Conservation (phyloP, 2,888 invertebrate genomes). For the Ochropacha duplaris region DNA sequence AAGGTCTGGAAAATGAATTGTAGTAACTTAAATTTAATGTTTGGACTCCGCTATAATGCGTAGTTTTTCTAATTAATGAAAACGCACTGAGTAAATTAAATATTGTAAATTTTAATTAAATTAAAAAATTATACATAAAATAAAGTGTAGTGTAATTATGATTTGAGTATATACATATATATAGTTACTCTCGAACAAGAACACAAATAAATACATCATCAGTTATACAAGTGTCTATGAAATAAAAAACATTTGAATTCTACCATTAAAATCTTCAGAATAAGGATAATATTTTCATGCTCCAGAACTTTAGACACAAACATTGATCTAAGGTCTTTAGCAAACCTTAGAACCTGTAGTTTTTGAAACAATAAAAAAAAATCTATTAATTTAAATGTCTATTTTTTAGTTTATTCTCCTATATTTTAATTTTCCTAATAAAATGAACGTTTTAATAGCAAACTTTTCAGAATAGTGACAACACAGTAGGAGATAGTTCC, state of each 20-base stretch:
- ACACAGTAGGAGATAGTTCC: constrained; percentile 73
- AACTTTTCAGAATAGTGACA: constrained; percentile 71
- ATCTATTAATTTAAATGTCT: constrained; percentile 4
- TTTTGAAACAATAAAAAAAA: no score
- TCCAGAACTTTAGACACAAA: no score
- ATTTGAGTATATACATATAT: no score
- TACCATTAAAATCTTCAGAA: no score
- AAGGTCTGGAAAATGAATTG: not conserved
- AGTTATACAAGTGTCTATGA: not conserved
- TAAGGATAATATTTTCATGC: no score
- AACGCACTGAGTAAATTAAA: not conserved
- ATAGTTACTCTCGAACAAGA: no score
- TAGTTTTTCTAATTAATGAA: not conserved
- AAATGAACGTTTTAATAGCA: constrained; percentile 27
- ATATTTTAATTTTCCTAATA: constrained; percentile 26
- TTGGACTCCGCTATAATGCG: not conserved
- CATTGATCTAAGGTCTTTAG: no score
- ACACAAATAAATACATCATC: no score
- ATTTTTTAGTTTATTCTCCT: constrained; percentile 13
- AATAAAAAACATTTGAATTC: no score
- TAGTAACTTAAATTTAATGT: not conserved
- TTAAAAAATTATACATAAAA: not conserved
- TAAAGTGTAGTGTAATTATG: not conserved
- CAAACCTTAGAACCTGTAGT: no score
- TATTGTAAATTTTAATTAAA: not conserved